Conservation (phyloP, 2,888 invertebrate species). For the Idaea biselata region DNA sequence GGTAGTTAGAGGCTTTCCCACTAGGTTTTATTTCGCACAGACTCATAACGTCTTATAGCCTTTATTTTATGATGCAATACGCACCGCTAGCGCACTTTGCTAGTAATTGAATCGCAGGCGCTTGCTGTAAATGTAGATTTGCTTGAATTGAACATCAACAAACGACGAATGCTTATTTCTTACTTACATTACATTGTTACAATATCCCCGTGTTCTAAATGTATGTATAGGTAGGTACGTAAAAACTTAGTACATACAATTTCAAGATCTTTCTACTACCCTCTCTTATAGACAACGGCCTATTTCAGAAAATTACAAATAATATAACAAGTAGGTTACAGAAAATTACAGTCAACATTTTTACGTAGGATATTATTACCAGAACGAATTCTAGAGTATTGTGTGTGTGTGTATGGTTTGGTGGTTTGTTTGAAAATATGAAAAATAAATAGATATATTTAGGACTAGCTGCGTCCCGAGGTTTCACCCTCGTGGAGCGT, state of each 20-base stretch:
- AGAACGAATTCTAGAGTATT: too few species aligned
- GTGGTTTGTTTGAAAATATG: too few species aligned
- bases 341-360: too few species aligned
- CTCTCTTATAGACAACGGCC: neutral
- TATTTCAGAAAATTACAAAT: neutral
- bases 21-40: conserved; percentile 51
- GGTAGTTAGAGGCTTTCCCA: conserved; percentile 40
- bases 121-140: conserved; percentile 61
- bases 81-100: conserved; percentile 68
- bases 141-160: conserved; percentile 39
- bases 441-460: too few species aligned
- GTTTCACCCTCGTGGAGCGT: too few species aligned
- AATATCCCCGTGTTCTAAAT: neutral
- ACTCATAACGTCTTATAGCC: conserved; percentile 67
- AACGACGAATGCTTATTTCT: conserved; percentile 36
- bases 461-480: too few species aligned
- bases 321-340: too few species aligned
- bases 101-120: conserved; percentile 74
- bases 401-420: too few species aligned
- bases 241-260: neutral
- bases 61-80: conserved; percentile 72
- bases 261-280: neutral
- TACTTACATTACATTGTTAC: conserved; percentile 5
- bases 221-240: neutral
- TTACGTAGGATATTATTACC: too few species aligned